Percentiles rank a stretch among this genome's conserved stretches.
Conservation (phyloP, 2,113 vertebrate genomes). For the Choloepus hoffmanni region DNA sequence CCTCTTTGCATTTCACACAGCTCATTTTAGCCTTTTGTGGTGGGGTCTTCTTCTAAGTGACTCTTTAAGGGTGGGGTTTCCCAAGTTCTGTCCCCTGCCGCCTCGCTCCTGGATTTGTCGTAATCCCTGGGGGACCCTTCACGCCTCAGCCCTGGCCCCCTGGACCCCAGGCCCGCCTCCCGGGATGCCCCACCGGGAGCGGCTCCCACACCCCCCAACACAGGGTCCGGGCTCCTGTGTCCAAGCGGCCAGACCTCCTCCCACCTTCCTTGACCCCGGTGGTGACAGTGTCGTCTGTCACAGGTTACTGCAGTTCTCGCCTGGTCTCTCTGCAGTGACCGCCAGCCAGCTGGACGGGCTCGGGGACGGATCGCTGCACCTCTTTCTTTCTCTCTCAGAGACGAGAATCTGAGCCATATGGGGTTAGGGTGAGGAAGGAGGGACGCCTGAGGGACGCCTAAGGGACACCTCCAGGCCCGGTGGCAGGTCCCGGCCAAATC, state of each 20-base stretch:
- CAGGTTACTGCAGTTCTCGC: neutral
- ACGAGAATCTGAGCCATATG: too few species aligned
- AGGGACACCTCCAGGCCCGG: too few species aligned
- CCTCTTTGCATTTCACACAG: neutral
- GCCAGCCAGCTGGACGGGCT: neutral
- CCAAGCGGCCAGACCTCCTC: neutral
- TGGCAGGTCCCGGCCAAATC: too few species aligned
- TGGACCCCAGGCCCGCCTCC: neutral
- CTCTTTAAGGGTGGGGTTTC: neutral
- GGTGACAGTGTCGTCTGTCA: neutral
- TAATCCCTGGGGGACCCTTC: neutral
- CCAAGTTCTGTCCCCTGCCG: neutral
- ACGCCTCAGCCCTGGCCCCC: neutral
- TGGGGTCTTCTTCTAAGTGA: neutral
- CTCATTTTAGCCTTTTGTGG: neutral
- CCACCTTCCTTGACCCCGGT: neutral
- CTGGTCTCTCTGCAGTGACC: neutral
- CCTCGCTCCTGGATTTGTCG: neutral
- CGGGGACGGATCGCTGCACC: too few species aligned
- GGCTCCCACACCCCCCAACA: too few species aligned
- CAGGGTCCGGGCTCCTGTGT: too few species aligned
- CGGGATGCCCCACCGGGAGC: neutral
- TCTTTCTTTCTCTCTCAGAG: too few species aligned
- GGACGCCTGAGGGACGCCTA: too few species aligned
- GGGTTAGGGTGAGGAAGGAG: too few species aligned